These are phyloP conservation scores for Oreochromis spilurus DNA, from an alignment of 2,113 vertebrate species.

Conservation along the genomic window DNA sequence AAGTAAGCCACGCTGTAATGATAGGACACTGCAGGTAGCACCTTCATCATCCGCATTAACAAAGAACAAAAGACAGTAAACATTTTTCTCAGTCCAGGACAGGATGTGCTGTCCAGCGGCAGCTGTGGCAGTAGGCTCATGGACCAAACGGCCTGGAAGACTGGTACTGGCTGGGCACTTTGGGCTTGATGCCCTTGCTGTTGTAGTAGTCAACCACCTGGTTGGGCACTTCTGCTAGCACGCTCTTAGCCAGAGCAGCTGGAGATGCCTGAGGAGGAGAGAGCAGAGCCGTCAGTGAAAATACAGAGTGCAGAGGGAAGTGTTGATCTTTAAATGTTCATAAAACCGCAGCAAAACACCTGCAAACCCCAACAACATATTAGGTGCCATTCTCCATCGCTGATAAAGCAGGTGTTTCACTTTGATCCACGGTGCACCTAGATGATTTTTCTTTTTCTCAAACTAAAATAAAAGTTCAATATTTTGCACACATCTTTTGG, in stretches of 20 bases:
- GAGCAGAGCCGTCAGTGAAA: neutral
- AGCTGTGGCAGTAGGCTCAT: slow-evolving; percentile 53
- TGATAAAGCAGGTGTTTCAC: neutral
- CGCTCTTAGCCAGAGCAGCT: slow-evolving; percentile 92
- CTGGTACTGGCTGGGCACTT: slow-evolving; percentile 87
- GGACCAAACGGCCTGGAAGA: slow-evolving; percentile 90
- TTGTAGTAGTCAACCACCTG: slow-evolving; percentile 99
- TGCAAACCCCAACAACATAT: neutral
- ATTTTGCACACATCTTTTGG: neutral
- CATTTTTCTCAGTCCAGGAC: slow-evolving; percentile 72
- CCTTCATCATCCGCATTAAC: slow-evolving; percentile 28
- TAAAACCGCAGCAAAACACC: neutral
- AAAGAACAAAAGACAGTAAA: slow-evolving; percentile 57
- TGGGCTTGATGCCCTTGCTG: slow-evolving; percentile 94
- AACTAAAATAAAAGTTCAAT: neutral
- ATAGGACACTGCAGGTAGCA: slow-evolving; percentile 8
- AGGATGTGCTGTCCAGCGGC: neutral
- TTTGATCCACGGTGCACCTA: fast-evolving
- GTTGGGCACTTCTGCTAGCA: slow-evolving; percentile 95
- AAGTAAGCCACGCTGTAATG: neutral
- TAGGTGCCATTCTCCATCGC: neutral
- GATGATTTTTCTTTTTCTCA: neutral
- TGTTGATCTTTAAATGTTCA: neutral
- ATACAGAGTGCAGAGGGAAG: neutral
- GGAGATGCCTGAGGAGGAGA: slow-evolving; percentile 84